Evolutionary conservation across 2,797 vertebrate genomes (phyloP), one percentile per base, ranked within the genome.

Genomic region (Discoglossus pictus): DNA sequence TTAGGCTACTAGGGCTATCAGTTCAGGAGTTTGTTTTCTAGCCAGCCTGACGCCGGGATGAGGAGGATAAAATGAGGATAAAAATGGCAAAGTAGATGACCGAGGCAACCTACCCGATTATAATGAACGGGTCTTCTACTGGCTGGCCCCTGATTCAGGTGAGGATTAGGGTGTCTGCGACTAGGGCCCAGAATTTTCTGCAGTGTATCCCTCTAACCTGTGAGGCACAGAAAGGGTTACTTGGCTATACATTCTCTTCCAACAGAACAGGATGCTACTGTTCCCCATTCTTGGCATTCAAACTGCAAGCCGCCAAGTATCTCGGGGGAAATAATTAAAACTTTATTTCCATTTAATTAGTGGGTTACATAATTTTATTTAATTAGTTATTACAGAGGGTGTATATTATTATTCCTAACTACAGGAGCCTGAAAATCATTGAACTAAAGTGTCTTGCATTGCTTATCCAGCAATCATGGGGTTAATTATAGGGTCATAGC

Each of bases 261-360:
- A 52, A 27, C 23, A 23, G 15, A 44, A 55, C 67, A 70, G 44
- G 20, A 42, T 35, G 59, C 51, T 70, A 63, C 67, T 63, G 59
- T 63, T 70, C 27, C 36, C 47, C 7, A n/a, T 50, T 31, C 23
- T 52, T 62, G 66, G 50, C 24, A 17, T 62, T 62, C 13, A 34
- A 38, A 36, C 18, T 61, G 3, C 17, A 23, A 47, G 17, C 34
- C 8, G 31, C 23, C 27, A 42, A 25, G 9, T 20, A 23, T 58
- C 55, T 58, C 64, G 18, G 21, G 58, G 34, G 55, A 24, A 39
- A 38, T 44, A 24, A 47, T 40, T 46, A 24, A 17, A 50, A 62
- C 59, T 47, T 39, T 38, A 69, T 69, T 69, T 70, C 59, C 59
- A 63, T 70, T 62, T 40, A 70, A 56, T 62, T 63, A 62, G 67